Percentiles rank a stretch among this genome's conserved stretches.
Conservation (phyloP, 2,797 vertebrate species). For the Neosilurus hyrtlii region DNA sequence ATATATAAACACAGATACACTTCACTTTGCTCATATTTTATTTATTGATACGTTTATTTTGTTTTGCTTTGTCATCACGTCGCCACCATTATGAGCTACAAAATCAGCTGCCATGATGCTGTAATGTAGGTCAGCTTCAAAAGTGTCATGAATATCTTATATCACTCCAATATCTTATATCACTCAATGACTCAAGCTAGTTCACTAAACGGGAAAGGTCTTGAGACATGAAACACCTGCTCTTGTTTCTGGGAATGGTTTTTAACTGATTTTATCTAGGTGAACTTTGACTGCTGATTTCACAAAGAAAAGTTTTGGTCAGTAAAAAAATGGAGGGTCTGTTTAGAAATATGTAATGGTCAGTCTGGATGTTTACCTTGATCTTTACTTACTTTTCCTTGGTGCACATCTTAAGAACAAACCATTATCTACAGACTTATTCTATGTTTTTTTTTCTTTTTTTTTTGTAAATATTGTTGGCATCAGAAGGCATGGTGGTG, state of each 20-base stretch:
- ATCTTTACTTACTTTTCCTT: not conserved
- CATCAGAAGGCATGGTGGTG: no score
- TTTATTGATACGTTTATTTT: not conserved
- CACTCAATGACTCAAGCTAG: not conserved
- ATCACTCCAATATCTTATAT: not conserved
- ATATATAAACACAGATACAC: not conserved
- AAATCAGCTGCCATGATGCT: not conserved
- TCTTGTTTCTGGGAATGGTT: conserved; percentile 2
- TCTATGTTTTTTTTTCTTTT: not conserved
- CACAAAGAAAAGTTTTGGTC: not conserved
- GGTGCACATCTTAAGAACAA: not conserved
- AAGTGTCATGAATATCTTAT: not conserved
- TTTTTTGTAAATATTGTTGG: not conserved
- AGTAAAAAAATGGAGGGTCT: not conserved
- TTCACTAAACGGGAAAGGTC: not conserved
- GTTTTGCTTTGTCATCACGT: not conserved
- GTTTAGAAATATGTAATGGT: not conserved
- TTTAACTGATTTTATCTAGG: not conserved
- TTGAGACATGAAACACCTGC: not conserved
- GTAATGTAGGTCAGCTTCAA: not conserved
- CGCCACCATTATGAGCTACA: not conserved
- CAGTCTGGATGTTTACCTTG: not conserved
- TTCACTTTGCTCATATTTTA: not conserved
- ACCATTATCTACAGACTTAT: not conserved
- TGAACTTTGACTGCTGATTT: not conserved